Conservation (phyloP, 2,113 vertebrate species). For the Odontesthes bonariensis region DNA sequence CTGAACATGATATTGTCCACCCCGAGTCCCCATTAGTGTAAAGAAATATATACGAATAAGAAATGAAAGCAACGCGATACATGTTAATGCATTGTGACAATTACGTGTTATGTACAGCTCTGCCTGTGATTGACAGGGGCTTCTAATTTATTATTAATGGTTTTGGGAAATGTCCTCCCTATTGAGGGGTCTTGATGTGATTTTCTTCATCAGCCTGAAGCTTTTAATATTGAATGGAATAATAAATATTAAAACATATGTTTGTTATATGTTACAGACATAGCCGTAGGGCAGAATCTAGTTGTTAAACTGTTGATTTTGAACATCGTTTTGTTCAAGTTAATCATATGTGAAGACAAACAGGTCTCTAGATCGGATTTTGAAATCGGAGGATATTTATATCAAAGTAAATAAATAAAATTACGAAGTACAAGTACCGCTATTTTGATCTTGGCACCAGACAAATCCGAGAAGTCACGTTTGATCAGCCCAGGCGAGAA, state of each 20-base stretch:
- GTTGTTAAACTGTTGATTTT: slow-evolving; percentile 17
- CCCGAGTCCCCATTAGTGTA: not conserved
- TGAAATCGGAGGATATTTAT: not conserved
- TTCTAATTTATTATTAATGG: slow-evolving; percentile 76
- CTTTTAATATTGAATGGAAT: slow-evolving; percentile 63
- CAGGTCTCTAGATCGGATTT: not conserved
- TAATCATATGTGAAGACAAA: not conserved
- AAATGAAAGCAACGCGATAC: slow-evolving; percentile 39
- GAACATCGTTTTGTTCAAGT: not conserved
- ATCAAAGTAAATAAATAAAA: not conserved
- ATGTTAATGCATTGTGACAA: slow-evolving; percentile 56
- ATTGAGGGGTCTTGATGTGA: slow-evolving; percentile 42
- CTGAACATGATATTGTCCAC: not conserved
- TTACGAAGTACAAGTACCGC: too few relatives aligned
- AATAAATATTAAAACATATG: slow-evolving; percentile 47
- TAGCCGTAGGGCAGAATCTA: slow-evolving; percentile 14
- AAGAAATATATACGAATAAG: too few relatives aligned
- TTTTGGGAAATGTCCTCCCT: slow-evolving; percentile 59
- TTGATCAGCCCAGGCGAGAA: not conserved
- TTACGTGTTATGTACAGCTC: slow-evolving; percentile 66
- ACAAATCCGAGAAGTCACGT: not conserved
- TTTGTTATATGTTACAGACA: slow-evolving; percentile 32
- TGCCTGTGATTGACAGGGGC: slow-evolving; percentile 64
- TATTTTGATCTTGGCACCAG: not conserved
- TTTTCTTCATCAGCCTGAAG: slow-evolving; percentile 45